A percentile compares a stretch with the other conserved stretches of the same genome.
These are phyloP conservation scores for Scrobipalpa costella DNA, from an alignment of 2,888 invertebrate species.

Conservation along the genomic window DNA sequence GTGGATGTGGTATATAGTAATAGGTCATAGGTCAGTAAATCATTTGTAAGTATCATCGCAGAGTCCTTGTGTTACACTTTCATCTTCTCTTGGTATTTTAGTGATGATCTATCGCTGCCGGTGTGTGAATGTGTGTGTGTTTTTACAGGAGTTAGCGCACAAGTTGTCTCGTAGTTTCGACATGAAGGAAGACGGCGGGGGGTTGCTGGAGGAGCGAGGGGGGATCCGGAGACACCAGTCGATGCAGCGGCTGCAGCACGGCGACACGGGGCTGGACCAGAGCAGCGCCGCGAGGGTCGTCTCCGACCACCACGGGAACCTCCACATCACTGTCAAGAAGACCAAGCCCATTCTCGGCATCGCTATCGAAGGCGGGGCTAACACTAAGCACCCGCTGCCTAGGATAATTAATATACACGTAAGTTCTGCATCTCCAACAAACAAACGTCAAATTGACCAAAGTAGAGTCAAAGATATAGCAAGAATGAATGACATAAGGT, in stretches of 20 bases:
- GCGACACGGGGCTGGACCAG: slow-evolving; percentile 76
- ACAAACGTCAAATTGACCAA: background rate
- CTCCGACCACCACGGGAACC: slow-evolving; percentile 92
- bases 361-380: slow-evolving; percentile 98
- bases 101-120: slow-evolving; percentile 6
- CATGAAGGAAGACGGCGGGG: slow-evolving; percentile 91
- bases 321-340: slow-evolving; percentile 94
- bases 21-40: slow-evolving; percentile 50
- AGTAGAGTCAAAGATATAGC: too few relatives aligned
- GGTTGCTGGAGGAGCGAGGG: slow-evolving; percentile 84
- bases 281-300: slow-evolving; percentile 84
- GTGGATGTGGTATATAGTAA: slow-evolving; percentile 74
- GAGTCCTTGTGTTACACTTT: slow-evolving; percentile 29
- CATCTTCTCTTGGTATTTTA: slow-evolving; percentile 14
- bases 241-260: slow-evolving; percentile 87
- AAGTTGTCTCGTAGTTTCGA: slow-evolving; percentile 93
- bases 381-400: slow-evolving; percentile 96
- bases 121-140: slow-evolving; percentile 27
- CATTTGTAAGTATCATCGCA: slow-evolving; percentile 30
- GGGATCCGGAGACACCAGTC: slow-evolving; percentile 88
- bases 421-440: slow-evolving; percentile 56
- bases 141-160: slow-evolving; percentile 90
- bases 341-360: slow-evolving; percentile 97
- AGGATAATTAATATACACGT: slow-evolving; percentile 98
- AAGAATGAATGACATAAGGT: too few relatives aligned